Base-by-base conservation (phyloP, 2,113 vertebrate species). In the Trematocara macrostoma region DNA sequence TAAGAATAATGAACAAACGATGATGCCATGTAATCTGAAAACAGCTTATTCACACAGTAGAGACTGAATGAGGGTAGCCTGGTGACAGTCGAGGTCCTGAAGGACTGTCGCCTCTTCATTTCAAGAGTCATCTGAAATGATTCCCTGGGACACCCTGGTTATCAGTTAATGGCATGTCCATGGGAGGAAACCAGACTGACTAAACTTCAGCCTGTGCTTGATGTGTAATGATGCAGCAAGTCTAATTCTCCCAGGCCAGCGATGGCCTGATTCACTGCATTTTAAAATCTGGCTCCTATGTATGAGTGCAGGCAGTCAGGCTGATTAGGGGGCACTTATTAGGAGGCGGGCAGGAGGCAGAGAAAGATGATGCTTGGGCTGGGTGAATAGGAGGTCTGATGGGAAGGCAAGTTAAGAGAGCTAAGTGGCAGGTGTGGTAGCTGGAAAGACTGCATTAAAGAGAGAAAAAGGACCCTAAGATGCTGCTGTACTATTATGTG, bases 151-250 rank as follows among this genome's bases (percentile, higher is more conserved):
- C 14, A 71, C 57, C 12, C 42, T 23, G 78, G 89, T 91, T 95
- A 94, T 95, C 91, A 94, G 91, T 93, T 93, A 94, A 93, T 94
- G 84, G 83, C 85, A 87, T 89, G 90, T 93, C 91, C 82, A 51
- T 40, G 5, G 89, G 90, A 85, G 88, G 88, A 90, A 91, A 95
- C 89, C 91, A 88, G 83, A 91, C 61, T 23, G 56, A 78, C 89
- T 87, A 78, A 91, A 92, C 88, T 88, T 88, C 87, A 81, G 51
- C 86, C 87, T 74, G 81, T 85, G 89, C 92, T 93, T 83, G 49
- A 89, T 92, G 91, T 91, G 91, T 87, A 88, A 83, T 78, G 93
- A 92, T 92, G 93, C 94, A 92, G 91, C 78, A 31, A 90, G 82
- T 90, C 69, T 29, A 88, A 92, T 88, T 88, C 92, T 87, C 81